Percentiles rank a stretch among this genome's conserved stretches.
Evolutionary conservation across 2,888 invertebrate species (phyloP).

Genomic region (Arge pagana): DNA sequence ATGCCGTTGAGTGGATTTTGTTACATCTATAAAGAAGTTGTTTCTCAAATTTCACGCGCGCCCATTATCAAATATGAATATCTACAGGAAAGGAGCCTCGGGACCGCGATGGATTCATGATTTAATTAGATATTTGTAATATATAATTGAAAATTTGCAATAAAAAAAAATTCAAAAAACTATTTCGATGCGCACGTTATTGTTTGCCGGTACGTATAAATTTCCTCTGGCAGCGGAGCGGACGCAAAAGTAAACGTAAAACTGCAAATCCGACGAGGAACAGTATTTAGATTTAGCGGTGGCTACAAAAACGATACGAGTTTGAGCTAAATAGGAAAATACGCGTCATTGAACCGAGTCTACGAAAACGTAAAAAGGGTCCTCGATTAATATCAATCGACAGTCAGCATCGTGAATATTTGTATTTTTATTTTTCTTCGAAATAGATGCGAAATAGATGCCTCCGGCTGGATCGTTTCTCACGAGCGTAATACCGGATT

Average conservation of each 20-base stretch:
- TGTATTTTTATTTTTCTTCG: too few relatives aligned
- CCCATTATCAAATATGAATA: too few relatives aligned
- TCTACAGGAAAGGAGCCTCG: too few relatives aligned
- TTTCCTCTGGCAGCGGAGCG: slow-evolving; percentile 34
- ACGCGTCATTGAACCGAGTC: too few relatives aligned
- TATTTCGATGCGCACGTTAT: too few relatives aligned
- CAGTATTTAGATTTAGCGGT: slow-evolving; percentile 31
- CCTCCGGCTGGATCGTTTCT: too few relatives aligned
- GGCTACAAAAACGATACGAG: slow-evolving; percentile 20
- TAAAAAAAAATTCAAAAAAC: too few relatives aligned
- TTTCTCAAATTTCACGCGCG: too few relatives aligned
- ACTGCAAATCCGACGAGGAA: slow-evolving; percentile 31
- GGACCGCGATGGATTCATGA: not conserved
- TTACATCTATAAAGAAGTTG: too few relatives aligned
- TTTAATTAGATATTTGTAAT: not conserved
- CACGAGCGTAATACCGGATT: slow-evolving; percentile 19
- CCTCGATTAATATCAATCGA: not conserved
- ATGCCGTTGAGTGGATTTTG: too few relatives aligned
- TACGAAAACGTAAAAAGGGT: not conserved
- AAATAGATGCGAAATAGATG: too few relatives aligned
- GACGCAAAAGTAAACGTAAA: slow-evolving; percentile 34
- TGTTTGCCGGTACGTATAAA: slow-evolving; percentile 30
- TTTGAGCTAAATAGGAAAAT: not conserved
- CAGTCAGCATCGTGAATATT: too few relatives aligned
- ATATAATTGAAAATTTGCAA: slow-evolving; percentile 17